phyloP scores from a whole-genome alignment of 1,140 invertebrate species.

The Drosophila tristis region DNA sequence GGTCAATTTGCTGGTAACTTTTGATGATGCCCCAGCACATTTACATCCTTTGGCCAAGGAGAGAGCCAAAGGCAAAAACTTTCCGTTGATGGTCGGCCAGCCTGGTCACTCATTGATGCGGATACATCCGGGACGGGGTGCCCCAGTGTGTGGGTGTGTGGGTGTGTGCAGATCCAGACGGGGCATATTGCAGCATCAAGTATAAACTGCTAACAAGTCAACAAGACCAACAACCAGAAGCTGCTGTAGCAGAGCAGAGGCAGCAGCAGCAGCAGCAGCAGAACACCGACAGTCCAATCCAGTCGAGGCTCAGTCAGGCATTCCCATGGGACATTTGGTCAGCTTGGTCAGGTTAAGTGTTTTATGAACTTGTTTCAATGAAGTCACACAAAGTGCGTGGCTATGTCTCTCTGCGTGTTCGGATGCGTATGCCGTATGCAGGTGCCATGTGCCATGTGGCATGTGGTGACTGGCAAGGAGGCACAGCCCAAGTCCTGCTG shows the following conservation, averaged over 20 bases:
- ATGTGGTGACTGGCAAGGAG: constrained; percentile 37
- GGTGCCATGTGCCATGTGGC: constrained; percentile 64
- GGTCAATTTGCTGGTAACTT: constrained; percentile 64
- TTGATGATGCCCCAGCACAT: constrained; percentile 45
- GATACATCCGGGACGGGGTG: constrained; percentile 59
- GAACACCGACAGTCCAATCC: constrained; percentile 27
- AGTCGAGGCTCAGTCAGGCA: constrained; percentile 39
- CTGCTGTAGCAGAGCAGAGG: constrained; percentile 1
- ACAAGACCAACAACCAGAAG: constrained; percentile 31
- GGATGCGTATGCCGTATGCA: constrained; percentile 28
- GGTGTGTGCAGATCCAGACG: background rate
- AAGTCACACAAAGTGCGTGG: constrained; percentile 71
- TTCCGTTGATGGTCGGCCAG: constrained; percentile 44
- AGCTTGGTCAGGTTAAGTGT: constrained; percentile 77
- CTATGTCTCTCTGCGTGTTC: constrained; percentile 4
- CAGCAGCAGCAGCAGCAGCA: constrained; percentile 6
- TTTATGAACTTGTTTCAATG: constrained; percentile 82
- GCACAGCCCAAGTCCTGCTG: background rate
- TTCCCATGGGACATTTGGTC: constrained; percentile 65
- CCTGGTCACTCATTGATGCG: constrained; percentile 68
- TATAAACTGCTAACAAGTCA: constrained; percentile 73
- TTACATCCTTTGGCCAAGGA: background rate
- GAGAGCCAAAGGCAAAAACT: constrained; percentile 40
- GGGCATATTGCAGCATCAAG: constrained; percentile 9
- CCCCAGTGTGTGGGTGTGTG: background rate